A percentile compares a stretch with the other conserved stretches of the same genome.
Conservation (phyloP, 53 echinoderm and acorn worm genomes). For the Luidia sarsii region DNA sequence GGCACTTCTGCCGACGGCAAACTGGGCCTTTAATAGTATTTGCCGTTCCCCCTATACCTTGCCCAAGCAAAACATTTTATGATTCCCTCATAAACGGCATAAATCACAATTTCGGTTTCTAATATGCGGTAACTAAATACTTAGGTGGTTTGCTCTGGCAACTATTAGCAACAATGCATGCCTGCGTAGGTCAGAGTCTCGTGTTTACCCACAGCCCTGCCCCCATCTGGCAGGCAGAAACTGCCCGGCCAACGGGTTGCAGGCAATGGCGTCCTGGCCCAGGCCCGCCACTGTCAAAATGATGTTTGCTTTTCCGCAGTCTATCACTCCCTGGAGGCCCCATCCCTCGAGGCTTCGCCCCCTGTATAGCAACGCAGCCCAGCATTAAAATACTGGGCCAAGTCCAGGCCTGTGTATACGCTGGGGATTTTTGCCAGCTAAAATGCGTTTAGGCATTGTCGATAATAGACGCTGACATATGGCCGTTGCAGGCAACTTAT, state of each 20-base stretch:
- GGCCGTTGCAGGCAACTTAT: constrained; percentile 57
- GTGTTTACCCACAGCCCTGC: constrained; percentile 54
- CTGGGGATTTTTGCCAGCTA: constrained; percentile 47
- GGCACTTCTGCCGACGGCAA: constrained; percentile 45
- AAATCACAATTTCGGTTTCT: constrained; percentile 69
- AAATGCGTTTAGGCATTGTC: constrained; percentile 63
- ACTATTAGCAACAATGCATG: constrained; percentile 67
- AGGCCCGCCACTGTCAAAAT: constrained; percentile 52
- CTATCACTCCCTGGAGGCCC: constrained; percentile 47
- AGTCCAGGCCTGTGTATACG: constrained; percentile 30
- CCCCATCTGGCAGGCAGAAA: constrained; percentile 60
- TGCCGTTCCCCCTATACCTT: constrained; percentile 32
- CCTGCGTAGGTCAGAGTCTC: constrained; percentile 60
- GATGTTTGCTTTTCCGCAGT: constrained; percentile 65
- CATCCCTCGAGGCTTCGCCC: constrained; percentile 35
- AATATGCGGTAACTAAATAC: constrained; percentile 61
- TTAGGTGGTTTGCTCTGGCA: constrained; percentile 46
- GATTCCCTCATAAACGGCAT: constrained; percentile 64
- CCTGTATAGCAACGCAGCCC: constrained; percentile 57
- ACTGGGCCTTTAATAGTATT: constrained; percentile 37
- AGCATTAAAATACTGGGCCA: constrained; percentile 45
- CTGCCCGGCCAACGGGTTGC: constrained; percentile 11
- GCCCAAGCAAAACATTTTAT: constrained; percentile 55
- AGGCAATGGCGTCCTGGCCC: constrained; percentile 8
- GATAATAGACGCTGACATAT: constrained; percentile 59